A percentile compares a stretch with the other conserved stretches of the same genome.
phyloP scores from a whole-genome alignment of 2,888 invertebrate species.

The Amphipoea lucens region DNA sequence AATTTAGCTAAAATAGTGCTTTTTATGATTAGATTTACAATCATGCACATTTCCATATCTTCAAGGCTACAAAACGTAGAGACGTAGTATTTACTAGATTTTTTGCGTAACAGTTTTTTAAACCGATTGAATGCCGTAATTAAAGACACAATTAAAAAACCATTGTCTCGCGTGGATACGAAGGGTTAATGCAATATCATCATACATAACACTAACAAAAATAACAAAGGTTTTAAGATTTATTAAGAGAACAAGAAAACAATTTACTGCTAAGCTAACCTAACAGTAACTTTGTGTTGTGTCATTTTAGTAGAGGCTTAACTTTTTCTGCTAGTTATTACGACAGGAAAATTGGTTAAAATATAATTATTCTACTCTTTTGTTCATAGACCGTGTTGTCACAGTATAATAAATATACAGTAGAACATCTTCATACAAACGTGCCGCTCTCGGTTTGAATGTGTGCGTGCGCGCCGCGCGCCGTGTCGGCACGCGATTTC shows the following conservation, averaged over 20 bases:
- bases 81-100: background rate
- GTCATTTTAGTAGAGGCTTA: background rate
- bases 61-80: conserved; percentile 26
- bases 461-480: too few relatives aligned
- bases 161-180: too few relatives aligned
- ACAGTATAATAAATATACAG: too few relatives aligned
- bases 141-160: too few relatives aligned
- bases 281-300: background rate
- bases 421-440: too few relatives aligned
- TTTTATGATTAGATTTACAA: conserved; percentile 24
- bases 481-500: too few relatives aligned
- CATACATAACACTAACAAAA: background rate
- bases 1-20: background rate
- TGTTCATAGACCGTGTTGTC: background rate
- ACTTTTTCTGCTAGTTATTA: background rate
- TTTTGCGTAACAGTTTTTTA: background rate
- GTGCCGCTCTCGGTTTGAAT: too few relatives aligned
- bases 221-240: background rate
- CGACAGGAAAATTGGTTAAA: background rate
- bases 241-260: background rate
- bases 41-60: conserved; percentile 36
- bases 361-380: background rate
- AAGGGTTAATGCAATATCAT: background rate
- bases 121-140: background rate
- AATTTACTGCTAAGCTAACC: too few relatives aligned